Evolutionary conservation across 2,888 invertebrate genomes (phyloP).

Genomic region (Lycaena phlaeas): DNA sequence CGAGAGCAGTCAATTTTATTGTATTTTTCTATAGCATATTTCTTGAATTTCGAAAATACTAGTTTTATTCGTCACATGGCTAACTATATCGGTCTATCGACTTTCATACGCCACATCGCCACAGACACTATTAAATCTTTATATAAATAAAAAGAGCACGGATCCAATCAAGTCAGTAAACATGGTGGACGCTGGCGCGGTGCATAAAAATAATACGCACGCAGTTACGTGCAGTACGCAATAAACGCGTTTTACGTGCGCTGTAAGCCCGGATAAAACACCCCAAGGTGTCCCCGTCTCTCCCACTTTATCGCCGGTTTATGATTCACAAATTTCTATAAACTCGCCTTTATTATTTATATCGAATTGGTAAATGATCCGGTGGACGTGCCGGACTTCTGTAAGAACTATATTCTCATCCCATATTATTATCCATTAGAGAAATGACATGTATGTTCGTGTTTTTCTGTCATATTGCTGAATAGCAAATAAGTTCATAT

Average conservation of each 20-base stretch:
- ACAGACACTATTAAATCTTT: no score
- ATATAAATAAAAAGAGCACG: conserved; percentile 63
- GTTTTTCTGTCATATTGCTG: no score
- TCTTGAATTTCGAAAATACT: no score
- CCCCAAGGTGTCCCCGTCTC: conserved; percentile 40
- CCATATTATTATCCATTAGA: no score
- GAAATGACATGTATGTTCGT: no score
- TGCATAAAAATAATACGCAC: conserved; percentile 39
- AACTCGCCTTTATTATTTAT: conserved; percentile 25
- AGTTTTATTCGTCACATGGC: no score
- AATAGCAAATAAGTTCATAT: no score
- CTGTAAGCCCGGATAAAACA: conserved; percentile 47
- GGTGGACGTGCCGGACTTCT: background rate
- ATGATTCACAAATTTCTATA: conserved; percentile 67
- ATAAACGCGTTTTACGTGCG: conserved; percentile 61
- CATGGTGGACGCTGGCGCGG: conserved; percentile 30
- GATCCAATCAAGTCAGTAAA: conserved; percentile 65
- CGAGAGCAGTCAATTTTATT: no score
- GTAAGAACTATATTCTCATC: background rate
- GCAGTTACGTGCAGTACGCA: conserved; percentile 35
- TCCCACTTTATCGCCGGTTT: conserved; percentile 54
- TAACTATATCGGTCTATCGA: no score
- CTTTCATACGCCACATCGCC: no score
- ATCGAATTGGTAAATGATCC: background rate
- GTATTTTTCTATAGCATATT: no score